Percentiles rank a stretch among this genome's conserved stretches.
phyloP scores from a whole-genome alignment of 2,888 invertebrate genomes.

The Rotaria socialis region DNA sequence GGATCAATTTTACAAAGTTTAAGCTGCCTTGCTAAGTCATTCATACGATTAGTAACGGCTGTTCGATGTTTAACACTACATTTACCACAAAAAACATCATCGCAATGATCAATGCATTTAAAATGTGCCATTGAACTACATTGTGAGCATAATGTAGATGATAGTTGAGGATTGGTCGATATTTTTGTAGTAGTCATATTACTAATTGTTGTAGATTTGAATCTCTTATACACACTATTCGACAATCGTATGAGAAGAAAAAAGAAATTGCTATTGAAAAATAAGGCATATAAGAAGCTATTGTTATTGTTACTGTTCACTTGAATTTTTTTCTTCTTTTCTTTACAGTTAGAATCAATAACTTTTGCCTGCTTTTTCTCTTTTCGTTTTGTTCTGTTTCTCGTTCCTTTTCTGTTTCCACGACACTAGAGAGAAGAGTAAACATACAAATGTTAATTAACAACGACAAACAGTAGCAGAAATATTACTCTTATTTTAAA shows the following conservation, averaged over 20 bases:
- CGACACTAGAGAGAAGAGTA: background rate
- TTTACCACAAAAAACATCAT: background rate
- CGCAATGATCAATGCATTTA: conserved; percentile 25
- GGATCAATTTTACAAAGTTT: background rate
- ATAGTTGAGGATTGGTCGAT: background rate
- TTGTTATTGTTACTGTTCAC: background rate
- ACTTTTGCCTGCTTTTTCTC: background rate
- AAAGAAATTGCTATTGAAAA: background rate
- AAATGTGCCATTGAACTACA: conserved; percentile 6
- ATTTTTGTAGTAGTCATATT: background rate
- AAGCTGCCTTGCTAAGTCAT: background rate
- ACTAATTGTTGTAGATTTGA: background rate
- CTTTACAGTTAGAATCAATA: background rate
- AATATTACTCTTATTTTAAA: background rate
- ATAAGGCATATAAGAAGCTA: background rate
- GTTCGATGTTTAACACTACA: conserved; percentile 5
- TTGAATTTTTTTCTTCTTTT: background rate
- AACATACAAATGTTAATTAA: background rate
- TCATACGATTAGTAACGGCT: background rate
- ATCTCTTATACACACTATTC: background rate
- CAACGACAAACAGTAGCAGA: background rate
- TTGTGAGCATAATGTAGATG: background rate
- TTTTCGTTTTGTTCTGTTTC: background rate
- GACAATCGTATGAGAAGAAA: background rate
- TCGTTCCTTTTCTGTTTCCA: background rate